Conservation (phyloP, 2,113 vertebrate species). For the Saimiri boliviensis region DNA sequence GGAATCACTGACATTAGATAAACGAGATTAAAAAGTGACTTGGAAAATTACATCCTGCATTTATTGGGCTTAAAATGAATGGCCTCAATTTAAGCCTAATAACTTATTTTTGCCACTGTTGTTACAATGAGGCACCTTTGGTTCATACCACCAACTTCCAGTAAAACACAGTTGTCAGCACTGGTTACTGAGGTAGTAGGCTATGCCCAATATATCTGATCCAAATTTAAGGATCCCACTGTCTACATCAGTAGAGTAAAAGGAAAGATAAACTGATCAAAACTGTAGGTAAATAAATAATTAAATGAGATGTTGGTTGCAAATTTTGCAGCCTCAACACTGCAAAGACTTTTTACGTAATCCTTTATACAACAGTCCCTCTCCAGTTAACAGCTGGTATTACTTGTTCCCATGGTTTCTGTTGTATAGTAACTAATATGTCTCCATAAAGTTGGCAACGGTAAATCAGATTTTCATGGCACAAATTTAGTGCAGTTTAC, state of each 20-base stretch:
- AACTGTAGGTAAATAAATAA: not conserved
- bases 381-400: not conserved
- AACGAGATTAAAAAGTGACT: not conserved
- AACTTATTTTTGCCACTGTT: not conserved
- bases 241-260: not conserved
- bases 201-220: not conserved
- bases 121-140: constrained; percentile 5
- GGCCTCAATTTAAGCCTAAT: constrained; percentile 19
- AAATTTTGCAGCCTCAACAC: not conserved
- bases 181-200: not conserved
- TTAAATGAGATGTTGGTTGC: not conserved
- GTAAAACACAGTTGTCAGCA: constrained; percentile 12
- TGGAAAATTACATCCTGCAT: constrained; percentile 11
- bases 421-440: not conserved
- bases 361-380: not conserved
- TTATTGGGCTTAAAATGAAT: not conserved
- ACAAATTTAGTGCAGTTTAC: not conserved
- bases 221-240: constrained; percentile 19
- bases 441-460: not conserved
- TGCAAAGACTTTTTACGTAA: not conserved
- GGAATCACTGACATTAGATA: not conserved
- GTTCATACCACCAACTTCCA: not conserved
- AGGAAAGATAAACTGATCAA: constrained; percentile 36
- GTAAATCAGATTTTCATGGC: not conserved
- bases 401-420: not conserved